Base-by-base conservation (phyloP, 2,797 vertebrate genomes). In the Pagetopsis macropterus region DNA sequence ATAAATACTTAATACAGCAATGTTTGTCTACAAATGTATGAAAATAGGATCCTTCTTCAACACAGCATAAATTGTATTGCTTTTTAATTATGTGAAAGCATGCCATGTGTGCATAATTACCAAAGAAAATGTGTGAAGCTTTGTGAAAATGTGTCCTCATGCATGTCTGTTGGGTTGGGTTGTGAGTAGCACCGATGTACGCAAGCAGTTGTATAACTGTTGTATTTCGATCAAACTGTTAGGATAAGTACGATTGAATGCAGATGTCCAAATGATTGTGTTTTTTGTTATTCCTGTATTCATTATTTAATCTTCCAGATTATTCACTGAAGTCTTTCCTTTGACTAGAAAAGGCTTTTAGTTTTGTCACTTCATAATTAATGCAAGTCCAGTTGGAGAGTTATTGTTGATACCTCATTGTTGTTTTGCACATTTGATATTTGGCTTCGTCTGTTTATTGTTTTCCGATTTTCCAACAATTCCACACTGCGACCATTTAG, bases 101-200 rank as follows among this genome's bases (percentile, higher is more conserved):
- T 23, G 23, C 23, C 50, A 17, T 49, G 2, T 27, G 19, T 41
- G 17, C 33, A 8, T 41, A 27, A 40, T 52, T 12, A 19, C 9
- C 11, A 1, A 7, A 19, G 10, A 41, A 12, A 12, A 31, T 23
- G 9, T 61, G 48, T 60, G 27, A 50, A 27, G 3, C 12, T 21
- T 8, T 40, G 33, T 72, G 44, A 40, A 40, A 55, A 63, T 67
- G 11, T 31, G 27, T 50, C 17, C 8, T 65, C 23, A n/a, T 52
- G 3, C 0, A n/a, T 69, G 23, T 17, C 33, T 55, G 21, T 56
- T 68, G 23, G 37, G 33, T 3, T 27, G 33, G 3, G 8, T 46
- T 52, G 27, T 41, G 4, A 43, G 11, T 6, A 14, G 19, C 43
- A 41, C 67, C 16, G 7, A 9, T 17, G 41, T 59, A 16, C 5